Base-by-base conservation (phyloP, 2,888 invertebrate genomes). In the Anarsia innoxiella region DNA sequence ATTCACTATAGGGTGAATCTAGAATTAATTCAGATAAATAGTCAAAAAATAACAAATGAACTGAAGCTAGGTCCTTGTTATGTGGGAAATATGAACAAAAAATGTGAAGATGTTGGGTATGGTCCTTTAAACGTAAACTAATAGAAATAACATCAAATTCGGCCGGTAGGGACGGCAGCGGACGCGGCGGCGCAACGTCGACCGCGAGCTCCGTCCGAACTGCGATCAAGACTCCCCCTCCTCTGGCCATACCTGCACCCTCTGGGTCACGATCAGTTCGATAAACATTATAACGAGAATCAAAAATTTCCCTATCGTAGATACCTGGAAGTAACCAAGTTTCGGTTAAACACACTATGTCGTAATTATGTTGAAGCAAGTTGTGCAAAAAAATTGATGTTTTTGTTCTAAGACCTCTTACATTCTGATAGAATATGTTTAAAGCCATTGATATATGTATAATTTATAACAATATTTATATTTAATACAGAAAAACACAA, bases 281-380 rank as follows among this genome's bases (percentile, higher is more conserved):
- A 8, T 36, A 42, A 2, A 39, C 39, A 12, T 23, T 15, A 19
- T 42, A 39, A 1, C 36, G 23, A 12, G 16, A 3, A 23, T 39
- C 39, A 27, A 39, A 36, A 1, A 42, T 9, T 16, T 42, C 39
- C 1, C 33, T 8, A 12, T 42, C 42, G 15, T 33, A 35, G 11
- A 42, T 37, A 6, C 35, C 39, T 3, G 31, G 36, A 10, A 32
- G 30, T 2, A 42, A 33, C 41, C 41, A 41, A 4, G 38, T 33
- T 27, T 42, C 39, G 9, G 30, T 28, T 2, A 42, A 2, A 13
- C 12, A 36, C 6, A 39, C 25, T 9, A 42, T 15, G 10, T 42
- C 42, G 19, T 39, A 37, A 23, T 39, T 9, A 23, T 3, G 2
- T 5, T 35, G 28, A 3, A 3, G 15, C 2, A 42, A 3, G 28